phyloP scores from a whole-genome alignment of 2,888 invertebrate species.

The Branchipolynoe longqiensis region DNA sequence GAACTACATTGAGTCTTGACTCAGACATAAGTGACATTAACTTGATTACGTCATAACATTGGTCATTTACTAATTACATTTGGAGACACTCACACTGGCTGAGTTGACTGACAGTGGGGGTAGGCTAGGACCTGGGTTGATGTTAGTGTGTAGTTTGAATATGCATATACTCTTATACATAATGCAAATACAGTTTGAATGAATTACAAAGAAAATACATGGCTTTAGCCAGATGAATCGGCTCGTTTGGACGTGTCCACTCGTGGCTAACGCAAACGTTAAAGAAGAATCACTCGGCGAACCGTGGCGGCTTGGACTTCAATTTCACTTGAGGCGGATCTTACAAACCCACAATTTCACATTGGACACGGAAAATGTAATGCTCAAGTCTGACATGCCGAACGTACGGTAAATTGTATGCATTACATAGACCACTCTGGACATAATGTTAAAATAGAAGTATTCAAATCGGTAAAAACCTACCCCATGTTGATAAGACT shows the following conservation, averaged over 20 bases:
- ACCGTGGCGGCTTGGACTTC: conserved; percentile 17
- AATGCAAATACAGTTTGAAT: too few relatives aligned
- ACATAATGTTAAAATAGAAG: not conserved
- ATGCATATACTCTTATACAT: too few relatives aligned
- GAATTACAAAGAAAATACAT: too few relatives aligned
- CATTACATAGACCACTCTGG: not conserved
- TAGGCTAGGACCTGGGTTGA: too few relatives aligned
- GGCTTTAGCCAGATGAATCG: too few relatives aligned
- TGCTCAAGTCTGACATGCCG: not conserved
- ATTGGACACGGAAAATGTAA: conserved; percentile 20
- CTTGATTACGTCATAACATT: too few relatives aligned
- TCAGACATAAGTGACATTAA: too few relatives aligned
- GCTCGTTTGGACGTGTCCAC: conserved; percentile 26
- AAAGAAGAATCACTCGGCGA: conserved; percentile 27
- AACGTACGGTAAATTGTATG: not conserved
- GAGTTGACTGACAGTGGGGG: too few relatives aligned
- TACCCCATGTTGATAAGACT: conserved; percentile 56
- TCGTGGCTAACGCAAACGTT: not conserved
- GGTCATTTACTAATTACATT: too few relatives aligned
- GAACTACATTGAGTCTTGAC: too few relatives aligned
- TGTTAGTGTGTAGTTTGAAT: too few relatives aligned
- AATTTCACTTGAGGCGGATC: not conserved
- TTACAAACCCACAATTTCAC: conserved; percentile 8
- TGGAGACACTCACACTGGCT: too few relatives aligned
- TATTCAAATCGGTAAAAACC: not conserved